Conservation (phyloP, 2,888 invertebrate species). For the Polydrusus cervinus region DNA sequence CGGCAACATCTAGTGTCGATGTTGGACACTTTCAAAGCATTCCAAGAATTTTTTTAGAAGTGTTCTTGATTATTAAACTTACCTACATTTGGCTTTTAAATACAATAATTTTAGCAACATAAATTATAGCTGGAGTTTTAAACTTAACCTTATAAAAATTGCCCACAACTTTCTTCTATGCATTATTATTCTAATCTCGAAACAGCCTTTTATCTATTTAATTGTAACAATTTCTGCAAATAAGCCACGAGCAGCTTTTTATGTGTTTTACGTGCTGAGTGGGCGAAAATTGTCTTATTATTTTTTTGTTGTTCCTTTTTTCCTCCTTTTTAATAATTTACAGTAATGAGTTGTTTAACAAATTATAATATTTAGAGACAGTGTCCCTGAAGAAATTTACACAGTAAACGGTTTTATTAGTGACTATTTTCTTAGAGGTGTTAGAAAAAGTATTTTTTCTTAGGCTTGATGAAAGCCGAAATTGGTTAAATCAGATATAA, state of each 20-base stretch:
- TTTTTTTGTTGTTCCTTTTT: neutral
- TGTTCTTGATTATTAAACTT: no score
- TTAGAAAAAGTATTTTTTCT: no score
- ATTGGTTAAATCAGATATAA: no score
- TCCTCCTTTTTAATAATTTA: constrained; percentile 8
- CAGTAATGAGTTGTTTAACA: neutral
- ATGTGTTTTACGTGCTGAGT: constrained; percentile 36
- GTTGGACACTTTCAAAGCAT: no score
- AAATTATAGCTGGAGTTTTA: neutral
- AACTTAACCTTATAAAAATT: constrained; percentile 8
- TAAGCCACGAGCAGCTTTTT: constrained; percentile 43
- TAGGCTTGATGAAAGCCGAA: no score
- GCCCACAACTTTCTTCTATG: constrained; percentile 17
- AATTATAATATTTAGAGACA: constrained; percentile 2
- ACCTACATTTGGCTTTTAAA: no score
- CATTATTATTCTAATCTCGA: constrained; percentile 25
- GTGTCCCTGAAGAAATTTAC: neutral
- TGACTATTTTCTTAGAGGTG: no score
- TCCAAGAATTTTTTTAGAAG: no score
- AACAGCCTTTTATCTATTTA: constrained; percentile 45
- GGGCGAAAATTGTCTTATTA: constrained; percentile 31
- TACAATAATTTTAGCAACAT: neutral
- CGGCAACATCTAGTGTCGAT: no score
- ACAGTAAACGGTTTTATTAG: no score
- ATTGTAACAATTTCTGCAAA: constrained; percentile 49